phyloP scores from a whole-genome alignment of 2,888 invertebrate species.

The Noctua janthina region DNA sequence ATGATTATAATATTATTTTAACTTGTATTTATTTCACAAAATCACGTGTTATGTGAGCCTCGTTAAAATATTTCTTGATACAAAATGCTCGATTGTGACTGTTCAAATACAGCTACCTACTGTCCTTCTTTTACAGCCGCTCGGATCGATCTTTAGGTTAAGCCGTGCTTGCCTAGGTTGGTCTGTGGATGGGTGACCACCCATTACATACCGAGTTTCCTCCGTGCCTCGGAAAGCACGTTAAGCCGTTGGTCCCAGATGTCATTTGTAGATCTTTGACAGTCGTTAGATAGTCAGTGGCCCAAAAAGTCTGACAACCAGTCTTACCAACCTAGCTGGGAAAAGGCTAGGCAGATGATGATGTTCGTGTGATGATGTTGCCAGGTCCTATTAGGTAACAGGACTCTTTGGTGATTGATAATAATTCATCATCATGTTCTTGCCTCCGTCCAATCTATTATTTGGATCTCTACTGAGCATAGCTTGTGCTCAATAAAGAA shows the following conservation, averaged over 20 bases:
- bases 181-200: too few species aligned
- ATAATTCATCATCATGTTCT: neutral
- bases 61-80: conserved; percentile 14
- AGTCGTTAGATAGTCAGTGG: too few species aligned
- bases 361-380: neutral
- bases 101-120: neutral
- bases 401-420: neutral
- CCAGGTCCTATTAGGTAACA: neutral
- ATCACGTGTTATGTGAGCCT: conserved; percentile 27
- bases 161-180: too few species aligned
- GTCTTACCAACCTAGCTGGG: too few species aligned
- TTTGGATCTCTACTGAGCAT: neutral
- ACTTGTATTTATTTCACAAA: conserved; percentile 12
- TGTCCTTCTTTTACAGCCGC: neutral
- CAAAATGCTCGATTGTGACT: neutral
- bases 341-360: too few species aligned
- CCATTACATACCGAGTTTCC: too few species aligned
- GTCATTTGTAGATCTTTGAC: too few species aligned
- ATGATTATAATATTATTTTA: neutral
- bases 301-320: too few species aligned
- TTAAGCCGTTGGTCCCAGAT: too few species aligned
- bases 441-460: neutral
- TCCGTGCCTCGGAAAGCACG: too few species aligned
- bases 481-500: neutral
- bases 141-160: too few species aligned